Evolutionary conservation across 1,140 invertebrate genomes (phyloP), one percentile per base, ranked within the genome.

Genomic region (Drosophila nasuta): DNA sequence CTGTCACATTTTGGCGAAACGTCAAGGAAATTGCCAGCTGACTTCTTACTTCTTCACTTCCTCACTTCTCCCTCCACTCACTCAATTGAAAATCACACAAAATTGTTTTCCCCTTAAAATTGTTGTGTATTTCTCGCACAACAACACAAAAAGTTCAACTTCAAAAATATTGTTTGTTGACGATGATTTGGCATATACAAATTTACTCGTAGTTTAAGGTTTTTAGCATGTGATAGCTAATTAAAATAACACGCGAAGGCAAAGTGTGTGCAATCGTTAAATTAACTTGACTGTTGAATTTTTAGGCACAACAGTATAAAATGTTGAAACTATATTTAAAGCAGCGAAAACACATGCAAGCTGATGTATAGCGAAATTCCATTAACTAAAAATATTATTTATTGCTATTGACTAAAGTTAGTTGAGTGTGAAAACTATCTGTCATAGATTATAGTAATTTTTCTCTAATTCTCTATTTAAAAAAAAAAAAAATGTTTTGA

Each of bases 11-110:
- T 43, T 60, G 35, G 58, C 35, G 38, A 51, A 25, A 45, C 62
- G 70, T 48, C 70, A 74, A 74, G 75, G 41, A 74, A 69, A 74
- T 74, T 75, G 57, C 48, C 51, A 58, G 43, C 35, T 35, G 43
- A 38, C 48, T 56, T 38, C 30, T n/a, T 54, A 38, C 48, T 56
- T 38, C 28, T n/a, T 54, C 15, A 15, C 30, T 15, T 28, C 51
- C 33, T 2, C 48, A 35, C 13, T 25, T 30, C 5, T 11, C 25
- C n/a, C 25, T 33, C 51, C 43, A 13, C 20, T 25, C 20, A 33
- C 15, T 15, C 3, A 4, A 28, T 43, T n/a, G n/a, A 58, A 45
- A 28, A 15, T 25, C 38, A 30, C 56, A 33, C 11, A 60, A 46
- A 45, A 60, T 48, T 52, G 17, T 64, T 28, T 64, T 28, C 15